Evolutionary conservation across 2,113 vertebrate species (phyloP), one percentile per base, ranked within the genome.

Genomic region (Datnioides undecimradiatus): DNA sequence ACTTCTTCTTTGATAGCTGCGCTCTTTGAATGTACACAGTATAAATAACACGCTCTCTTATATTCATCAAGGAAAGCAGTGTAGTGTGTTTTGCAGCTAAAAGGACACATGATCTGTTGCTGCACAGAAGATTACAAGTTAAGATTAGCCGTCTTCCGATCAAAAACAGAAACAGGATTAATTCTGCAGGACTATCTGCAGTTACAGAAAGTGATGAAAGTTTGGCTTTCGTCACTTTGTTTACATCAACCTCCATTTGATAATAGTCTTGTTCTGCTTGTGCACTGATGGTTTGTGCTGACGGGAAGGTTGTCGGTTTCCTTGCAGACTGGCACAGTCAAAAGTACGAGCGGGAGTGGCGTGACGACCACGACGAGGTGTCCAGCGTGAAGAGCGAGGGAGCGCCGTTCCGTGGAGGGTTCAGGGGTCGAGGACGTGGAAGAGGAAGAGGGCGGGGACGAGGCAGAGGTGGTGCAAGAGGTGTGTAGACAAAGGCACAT

Each of bases 341-440:
- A 80, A 98, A 97, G 91, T 95, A 96, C 1, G 98, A 99, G 87
- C 96, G 96, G 8, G 96, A 96, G 90, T 98, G 98, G 96, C 95
- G 95, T 3, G 98, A 99, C 70, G 95, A 96, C 86, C 98, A 98
- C 4, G 98, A 99, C 1, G 98, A 99, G 90, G 97, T 98, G 43
- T 98, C 97, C 64, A 99, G 97, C 0, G 97, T 99, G 91, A 99
- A 99, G 94, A 99, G 98, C 3, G 98, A 99, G 87, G 98, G 97
- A 10, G 96, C 97, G 14, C 97, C 97, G 0, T 97, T 97, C 81
- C 95, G 98, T 33, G 96, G 96, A 19, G 96, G 96, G 51, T 98
- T 96, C 95, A 94, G 98, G 73, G 98, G 97, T 43, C 92, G 98
- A 0, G 97, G 98, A 21, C 94, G 98, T 0, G 98, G 97, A 6